Evolutionary conservation across 2,797 vertebrate genomes (phyloP).

Genomic region (Periparus ater): DNA sequence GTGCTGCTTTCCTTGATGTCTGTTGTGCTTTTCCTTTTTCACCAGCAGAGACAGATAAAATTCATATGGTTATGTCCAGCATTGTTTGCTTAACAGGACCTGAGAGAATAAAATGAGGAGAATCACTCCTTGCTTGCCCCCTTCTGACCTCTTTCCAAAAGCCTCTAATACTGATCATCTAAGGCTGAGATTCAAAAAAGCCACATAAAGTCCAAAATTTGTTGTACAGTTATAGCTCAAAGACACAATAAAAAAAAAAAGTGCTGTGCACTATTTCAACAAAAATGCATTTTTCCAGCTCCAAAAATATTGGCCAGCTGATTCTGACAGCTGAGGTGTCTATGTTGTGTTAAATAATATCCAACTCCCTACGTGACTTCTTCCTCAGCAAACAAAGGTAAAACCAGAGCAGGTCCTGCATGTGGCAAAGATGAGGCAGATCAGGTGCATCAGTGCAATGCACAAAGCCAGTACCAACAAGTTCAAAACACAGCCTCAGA

Average conservation of each 20-base stretch:
- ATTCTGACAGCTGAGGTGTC: background rate
- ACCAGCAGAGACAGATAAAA: background rate
- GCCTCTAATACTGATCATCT: background rate
- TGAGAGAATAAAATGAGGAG: background rate
- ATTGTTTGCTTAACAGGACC: background rate
- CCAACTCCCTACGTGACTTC: fast-evolving
- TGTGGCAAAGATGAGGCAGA: background rate
- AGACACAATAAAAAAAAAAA: background rate
- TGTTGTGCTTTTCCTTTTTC: background rate
- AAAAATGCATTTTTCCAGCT: background rate
- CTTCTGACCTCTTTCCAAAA: background rate
- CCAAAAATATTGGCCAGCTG: background rate
- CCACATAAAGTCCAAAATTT: background rate
- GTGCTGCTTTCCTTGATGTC: background rate
- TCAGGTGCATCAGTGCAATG: background rate
- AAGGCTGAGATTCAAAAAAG: background rate
- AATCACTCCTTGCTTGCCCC: background rate
- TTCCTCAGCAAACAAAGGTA: background rate
- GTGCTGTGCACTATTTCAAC: fast-evolving
- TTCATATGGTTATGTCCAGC: background rate
- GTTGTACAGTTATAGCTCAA: background rate
- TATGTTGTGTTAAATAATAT: background rate
- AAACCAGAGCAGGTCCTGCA: background rate
- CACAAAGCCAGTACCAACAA: background rate
- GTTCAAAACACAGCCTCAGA: background rate